Base-by-base conservation (phyloP, 1,140 invertebrate genomes). In the Brachionus asplanchnoidis region DNA sequence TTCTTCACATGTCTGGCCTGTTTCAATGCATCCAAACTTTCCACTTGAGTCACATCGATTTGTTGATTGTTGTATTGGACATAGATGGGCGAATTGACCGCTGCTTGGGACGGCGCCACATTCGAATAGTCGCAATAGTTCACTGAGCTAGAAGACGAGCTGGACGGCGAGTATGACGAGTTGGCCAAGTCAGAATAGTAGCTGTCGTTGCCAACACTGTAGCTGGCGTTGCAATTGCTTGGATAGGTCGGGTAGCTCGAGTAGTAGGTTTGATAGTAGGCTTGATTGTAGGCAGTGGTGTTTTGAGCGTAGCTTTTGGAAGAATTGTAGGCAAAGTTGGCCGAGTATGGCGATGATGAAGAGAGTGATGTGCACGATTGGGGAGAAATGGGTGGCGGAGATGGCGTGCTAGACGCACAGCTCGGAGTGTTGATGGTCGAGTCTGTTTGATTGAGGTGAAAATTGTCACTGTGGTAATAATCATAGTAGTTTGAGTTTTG, bases 151-250 rank as follows among this genome's bases (percentile, higher is more conserved):
- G 73, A 77, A 9, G 42, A 50, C 8, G 44, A 77, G 26, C 20
- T 26, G 12, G 73, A 77, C 23, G 73, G 73, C 4, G 73, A 77
- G 42, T 77, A 77, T 26, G 73, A 77, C 11, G 73, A 77, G 26
- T 77, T 46, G 20, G 73, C 28, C 26, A 46, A 77, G 50, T 77
- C 73, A 14, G 73, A 77, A 53, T 77, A 77, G 26, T 77, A 77
- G 14, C 44, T 77, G 11, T 77, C 73, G 26, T 20, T 75, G 32
- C 28, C 20, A 12, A 42, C 12, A 20, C n/a, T 75, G 20, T 75
- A 75, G 44, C 1, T 53, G 11, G 7, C 56, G n/a, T 40, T 60
- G 20, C 14, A 65, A 42, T 65, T 56, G 36, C 3, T 80, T 20
- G 36, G 53, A 36, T 60, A 80, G 36, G 5, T 36, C 17, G 53